Evolutionary conservation across 2,888 invertebrate genomes (phyloP), one percentile per base, ranked within the genome.

Genomic region (Tiphia femorata): DNA sequence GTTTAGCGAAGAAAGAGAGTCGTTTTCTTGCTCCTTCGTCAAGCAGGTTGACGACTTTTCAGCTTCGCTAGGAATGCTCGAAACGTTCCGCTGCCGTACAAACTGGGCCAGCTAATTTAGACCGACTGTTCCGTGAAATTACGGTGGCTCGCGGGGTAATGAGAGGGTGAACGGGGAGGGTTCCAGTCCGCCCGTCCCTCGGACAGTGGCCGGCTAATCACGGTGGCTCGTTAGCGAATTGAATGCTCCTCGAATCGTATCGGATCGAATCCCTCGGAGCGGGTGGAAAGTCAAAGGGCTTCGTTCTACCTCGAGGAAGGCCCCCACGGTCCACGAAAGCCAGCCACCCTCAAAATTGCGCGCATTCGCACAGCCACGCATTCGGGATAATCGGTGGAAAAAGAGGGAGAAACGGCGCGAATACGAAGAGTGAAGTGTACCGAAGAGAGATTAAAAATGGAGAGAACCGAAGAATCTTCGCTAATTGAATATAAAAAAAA

Each of bases 101-200:
- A 70, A 70, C 67, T 49, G 68, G n/a, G 51, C 54, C 64, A 64
- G 65, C 77, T 78, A 77, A 78, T 78, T 78, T 73, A 64, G 77
- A 76, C 59, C 72, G 78, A 77, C 77, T 77, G 75, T 79, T 72
- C 76, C 75, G 74, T 75, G 68, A 80, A 80, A 80, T 80, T 77
- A 76, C 75, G 59, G 64, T 71, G 72, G 65, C 60, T 70, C 58
- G 62, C 41, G 56, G 58, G 43, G 71, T 79, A 80, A 80, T 79
- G 78, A 79, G 75, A 75, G 78, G 77, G 74, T 75, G 75, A 73
- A 72, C 63, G 70, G 62, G 72, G 67, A 66, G 67, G 73, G 63
- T 62, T 69, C 73, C 69, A 72, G 75, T 73, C 75, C 78, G 73
- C 73, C 69, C 72, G 75, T 73, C 75, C 78, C 74, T 72, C 58